These are phyloP conservation scores for Schizotus pectinicornis DNA, from an alignment of 2,888 invertebrate species.

Conservation along the genomic window DNA sequence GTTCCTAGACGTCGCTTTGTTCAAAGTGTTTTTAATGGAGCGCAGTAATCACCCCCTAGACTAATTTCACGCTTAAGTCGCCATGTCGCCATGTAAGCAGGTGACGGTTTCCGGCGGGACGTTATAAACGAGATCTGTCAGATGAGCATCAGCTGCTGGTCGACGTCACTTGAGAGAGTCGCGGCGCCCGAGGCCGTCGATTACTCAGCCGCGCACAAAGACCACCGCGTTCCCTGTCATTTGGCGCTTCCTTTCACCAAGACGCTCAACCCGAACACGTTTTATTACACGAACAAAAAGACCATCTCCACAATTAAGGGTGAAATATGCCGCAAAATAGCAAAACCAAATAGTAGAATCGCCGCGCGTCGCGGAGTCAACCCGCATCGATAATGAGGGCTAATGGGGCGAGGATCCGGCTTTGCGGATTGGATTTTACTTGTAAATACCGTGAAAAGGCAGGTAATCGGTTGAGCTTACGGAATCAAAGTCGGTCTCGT, in stretches of 20 bases:
- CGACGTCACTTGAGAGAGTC: not conserved
- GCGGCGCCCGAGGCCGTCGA: slow-evolving; percentile 13
- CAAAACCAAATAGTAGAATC: too few relatives aligned
- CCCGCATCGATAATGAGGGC: too few relatives aligned
- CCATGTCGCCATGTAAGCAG: slow-evolving; percentile 3
- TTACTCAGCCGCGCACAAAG: slow-evolving; percentile 5
- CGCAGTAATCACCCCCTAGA: slow-evolving; percentile 7
- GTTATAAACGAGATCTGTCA: slow-evolving; percentile 21
- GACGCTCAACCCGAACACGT: too few relatives aligned
- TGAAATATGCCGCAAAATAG: too few relatives aligned
- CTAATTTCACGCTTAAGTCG: slow-evolving; percentile 13
- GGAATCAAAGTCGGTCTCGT: too few relatives aligned
- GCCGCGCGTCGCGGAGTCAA: too few relatives aligned
- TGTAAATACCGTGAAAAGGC: too few relatives aligned
- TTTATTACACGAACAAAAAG: too few relatives aligned
- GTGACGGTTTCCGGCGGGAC: not conserved
- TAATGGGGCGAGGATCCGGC: too few relatives aligned
- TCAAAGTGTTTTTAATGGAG: slow-evolving; percentile 10
- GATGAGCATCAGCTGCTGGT: slow-evolving; percentile 7
- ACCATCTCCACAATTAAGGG: too few relatives aligned
- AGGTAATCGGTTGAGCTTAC: too few relatives aligned
- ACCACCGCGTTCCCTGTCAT: not conserved
- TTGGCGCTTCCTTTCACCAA: not conserved
- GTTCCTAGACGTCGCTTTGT: not conserved
- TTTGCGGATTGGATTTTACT: too few relatives aligned